These are phyloP conservation scores for Passer montanus DNA, from an alignment of 2,113 vertebrate genomes.

Conservation along the genomic window DNA sequence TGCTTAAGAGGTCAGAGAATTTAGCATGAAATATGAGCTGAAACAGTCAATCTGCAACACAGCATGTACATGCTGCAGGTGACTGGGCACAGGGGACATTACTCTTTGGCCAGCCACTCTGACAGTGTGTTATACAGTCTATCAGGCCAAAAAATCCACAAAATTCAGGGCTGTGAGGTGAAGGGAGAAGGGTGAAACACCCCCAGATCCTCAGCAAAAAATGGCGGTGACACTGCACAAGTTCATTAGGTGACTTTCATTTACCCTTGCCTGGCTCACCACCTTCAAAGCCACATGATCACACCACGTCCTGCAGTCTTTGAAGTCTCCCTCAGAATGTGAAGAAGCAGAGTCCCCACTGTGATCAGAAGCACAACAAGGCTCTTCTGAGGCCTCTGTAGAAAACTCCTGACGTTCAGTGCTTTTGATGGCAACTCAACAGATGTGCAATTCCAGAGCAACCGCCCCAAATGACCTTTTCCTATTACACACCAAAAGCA, in stretches of 20 bases:
- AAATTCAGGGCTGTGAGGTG: background rate
- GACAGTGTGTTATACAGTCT: background rate
- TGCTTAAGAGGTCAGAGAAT: slow-evolving; percentile 34
- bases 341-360: background rate
- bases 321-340: background rate
- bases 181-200: background rate
- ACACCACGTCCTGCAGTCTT: background rate
- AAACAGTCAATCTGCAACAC: slow-evolving; percentile 1
- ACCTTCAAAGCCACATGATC: background rate
- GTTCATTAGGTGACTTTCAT: background rate
- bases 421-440: slow-evolving; percentile 48
- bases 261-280: background rate
- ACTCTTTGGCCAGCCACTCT: background rate
- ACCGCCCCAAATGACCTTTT: slow-evolving; percentile 58
- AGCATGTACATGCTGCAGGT: background rate
- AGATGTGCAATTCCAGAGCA: slow-evolving; percentile 43
- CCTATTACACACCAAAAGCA: slow-evolving; percentile 43
- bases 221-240: background rate
- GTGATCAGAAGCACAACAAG: background rate
- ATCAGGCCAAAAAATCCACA: background rate
- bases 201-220: background rate
- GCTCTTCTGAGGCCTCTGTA: slow-evolving; percentile 2
- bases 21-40: slow-evolving; percentile 38
- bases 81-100: background rate
- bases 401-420: slow-evolving; percentile 12